Percentiles rank a stretch among this genome's conserved stretches.
Evolutionary conservation across 2,113 vertebrate species (phyloP).

Genomic region (Periophthalmus modestus): DNA sequence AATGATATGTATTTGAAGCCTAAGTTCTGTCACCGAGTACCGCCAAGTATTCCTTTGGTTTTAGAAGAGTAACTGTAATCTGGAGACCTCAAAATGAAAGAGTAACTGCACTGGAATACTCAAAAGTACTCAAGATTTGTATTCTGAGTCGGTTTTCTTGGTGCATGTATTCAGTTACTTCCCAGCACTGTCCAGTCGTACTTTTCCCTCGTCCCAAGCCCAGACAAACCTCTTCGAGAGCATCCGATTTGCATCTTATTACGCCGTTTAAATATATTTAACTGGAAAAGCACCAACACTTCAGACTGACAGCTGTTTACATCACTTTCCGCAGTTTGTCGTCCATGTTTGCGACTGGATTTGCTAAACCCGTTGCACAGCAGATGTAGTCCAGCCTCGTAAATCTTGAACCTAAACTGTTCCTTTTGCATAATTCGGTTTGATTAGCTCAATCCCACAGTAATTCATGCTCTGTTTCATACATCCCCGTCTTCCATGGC

Average conservation of each 20-base stretch:
- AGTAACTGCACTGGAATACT: no score
- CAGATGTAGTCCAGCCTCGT: conserved; percentile 5
- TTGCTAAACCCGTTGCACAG: background rate
- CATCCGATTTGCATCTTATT: background rate
- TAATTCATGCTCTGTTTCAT: conserved; percentile 45
- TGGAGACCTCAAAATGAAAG: no score
- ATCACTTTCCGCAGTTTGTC: background rate
- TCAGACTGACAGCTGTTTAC: background rate
- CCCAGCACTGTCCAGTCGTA: no score
- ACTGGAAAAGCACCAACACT: background rate
- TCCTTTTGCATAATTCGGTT: conserved; percentile 16
- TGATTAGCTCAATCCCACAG: conserved; percentile 19
- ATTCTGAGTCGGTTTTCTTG: no score
- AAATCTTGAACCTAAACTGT: conserved; percentile 6
- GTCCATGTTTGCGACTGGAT: background rate
- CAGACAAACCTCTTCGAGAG: background rate
- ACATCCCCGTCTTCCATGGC: conserved; percentile 22
- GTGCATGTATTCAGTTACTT: no score
- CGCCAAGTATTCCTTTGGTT: no score
- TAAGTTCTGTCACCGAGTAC: no score
- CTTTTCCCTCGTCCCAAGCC: background rate
- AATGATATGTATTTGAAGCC: no score
- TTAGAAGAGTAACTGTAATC: no score
- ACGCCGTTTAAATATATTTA: background rate
- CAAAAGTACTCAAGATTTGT: no score